phyloP scores from a whole-genome alignment of 2,797 vertebrate species.

The Xiphorhynchus erythropygius region DNA sequence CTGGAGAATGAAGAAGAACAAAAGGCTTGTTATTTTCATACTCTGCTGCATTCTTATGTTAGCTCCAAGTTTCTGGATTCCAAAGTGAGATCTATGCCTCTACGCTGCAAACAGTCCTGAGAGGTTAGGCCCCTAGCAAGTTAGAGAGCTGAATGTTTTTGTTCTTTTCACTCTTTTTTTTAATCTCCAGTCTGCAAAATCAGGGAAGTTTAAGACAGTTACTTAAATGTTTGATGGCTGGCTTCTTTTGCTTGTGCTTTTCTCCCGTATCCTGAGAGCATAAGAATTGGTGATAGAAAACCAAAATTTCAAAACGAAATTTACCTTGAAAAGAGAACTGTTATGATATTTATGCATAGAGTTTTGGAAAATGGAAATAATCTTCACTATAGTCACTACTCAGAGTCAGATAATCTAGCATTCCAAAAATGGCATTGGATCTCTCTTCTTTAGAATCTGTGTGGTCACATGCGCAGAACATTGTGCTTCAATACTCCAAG shows the following conservation, averaged over 20 bases:
- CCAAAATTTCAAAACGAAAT: not conserved
- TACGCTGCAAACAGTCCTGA: not conserved
- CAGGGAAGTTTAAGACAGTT: not conserved
- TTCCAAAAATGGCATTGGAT: not conserved
- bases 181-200: not conserved
- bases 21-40: constrained; percentile 81
- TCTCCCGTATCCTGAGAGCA: not conserved
- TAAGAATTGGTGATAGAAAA: not conserved
- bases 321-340: not conserved
- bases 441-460: not conserved
- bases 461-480: not conserved
- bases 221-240: not conserved
- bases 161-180: not conserved
- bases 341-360: not conserved
- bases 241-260: not conserved
- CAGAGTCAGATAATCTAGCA: not conserved
- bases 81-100: not conserved
- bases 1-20: constrained; percentile 59
- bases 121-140: not conserved
- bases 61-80: constrained; percentile 44
- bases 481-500: constrained; percentile 21
- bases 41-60: constrained; percentile 69
- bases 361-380: not conserved
- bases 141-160: not conserved
- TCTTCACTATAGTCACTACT: not conserved